phyloP scores from a whole-genome alignment of 1,140 invertebrate species.

The Panulirus ornatus region DNA sequence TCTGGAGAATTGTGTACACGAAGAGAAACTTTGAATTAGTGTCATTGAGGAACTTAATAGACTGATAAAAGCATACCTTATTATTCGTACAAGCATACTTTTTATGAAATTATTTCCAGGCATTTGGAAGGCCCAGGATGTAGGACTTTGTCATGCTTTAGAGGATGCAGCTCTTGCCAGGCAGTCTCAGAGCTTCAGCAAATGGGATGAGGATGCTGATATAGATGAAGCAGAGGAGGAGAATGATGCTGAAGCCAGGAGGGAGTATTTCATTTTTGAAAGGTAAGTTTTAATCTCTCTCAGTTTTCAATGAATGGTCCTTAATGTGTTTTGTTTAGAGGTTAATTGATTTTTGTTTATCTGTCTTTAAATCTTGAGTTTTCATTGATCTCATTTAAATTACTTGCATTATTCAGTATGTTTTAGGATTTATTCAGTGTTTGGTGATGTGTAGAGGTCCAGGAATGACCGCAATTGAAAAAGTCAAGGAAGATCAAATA shows the following conservation, averaged over 20 bases:
- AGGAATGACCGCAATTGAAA: too few species aligned
- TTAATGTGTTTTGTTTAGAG: neutral
- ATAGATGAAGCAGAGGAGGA: slow-evolving; percentile 55
- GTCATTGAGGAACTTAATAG: too few species aligned
- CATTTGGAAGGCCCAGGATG: slow-evolving; percentile 42
- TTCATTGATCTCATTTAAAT: too few species aligned
- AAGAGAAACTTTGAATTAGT: too few species aligned
- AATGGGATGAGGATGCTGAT: slow-evolving; percentile 63
- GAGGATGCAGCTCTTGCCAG: slow-evolving; percentile 39
- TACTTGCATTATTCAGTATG: too few species aligned
- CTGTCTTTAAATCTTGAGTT: too few species aligned
- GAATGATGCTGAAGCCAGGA: neutral
- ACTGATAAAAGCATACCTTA: neutral
- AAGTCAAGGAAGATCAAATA: too few species aligned
- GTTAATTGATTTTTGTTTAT: too few species aligned
- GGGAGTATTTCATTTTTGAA: slow-evolving; percentile 44
- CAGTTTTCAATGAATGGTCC: neutral
- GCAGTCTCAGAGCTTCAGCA: neutral
- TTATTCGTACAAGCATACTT: neutral
- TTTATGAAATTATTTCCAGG: slow-evolving; percentile 16
- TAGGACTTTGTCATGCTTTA: slow-evolving; percentile 3
- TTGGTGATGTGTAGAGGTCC: too few species aligned
- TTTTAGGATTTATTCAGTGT: too few species aligned
- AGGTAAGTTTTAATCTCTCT: neutral
- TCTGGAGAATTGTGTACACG: too few species aligned